A percentile compares a stretch with the other conserved stretches of the same genome.
These are phyloP conservation scores for Sapajus apella DNA, from an alignment of 2,113 vertebrate species.

Conservation along the genomic window DNA sequence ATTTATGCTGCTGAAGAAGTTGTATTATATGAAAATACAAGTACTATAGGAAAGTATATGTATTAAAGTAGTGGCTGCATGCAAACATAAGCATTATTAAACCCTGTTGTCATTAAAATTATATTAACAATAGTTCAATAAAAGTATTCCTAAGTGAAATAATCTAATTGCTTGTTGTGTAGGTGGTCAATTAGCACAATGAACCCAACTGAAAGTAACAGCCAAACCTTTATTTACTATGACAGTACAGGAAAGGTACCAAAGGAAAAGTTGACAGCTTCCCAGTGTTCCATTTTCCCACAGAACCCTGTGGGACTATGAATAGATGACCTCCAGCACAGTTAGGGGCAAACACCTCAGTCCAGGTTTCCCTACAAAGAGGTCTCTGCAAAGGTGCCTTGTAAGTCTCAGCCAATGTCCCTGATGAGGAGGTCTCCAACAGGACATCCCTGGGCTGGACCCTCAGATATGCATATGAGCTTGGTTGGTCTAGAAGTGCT, in stretches of 20 bases:
- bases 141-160: constrained; percentile 27
- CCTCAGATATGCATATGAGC: neutral
- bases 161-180: neutral
- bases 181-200: neutral
- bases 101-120: neutral
- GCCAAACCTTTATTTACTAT: neutral
- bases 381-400: neutral
- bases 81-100: constrained; percentile 41
- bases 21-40: no score
- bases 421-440: neutral
- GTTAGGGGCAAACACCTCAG: neutral
- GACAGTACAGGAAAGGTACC: neutral
- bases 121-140: neutral
- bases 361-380: neutral
- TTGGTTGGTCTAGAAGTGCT: neutral
- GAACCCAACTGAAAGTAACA: neutral
- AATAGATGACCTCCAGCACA: neutral
- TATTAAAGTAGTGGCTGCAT: neutral
- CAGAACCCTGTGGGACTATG: neutral
- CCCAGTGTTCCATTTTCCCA: neutral
- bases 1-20: constrained; percentile 24
- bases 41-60: neutral
- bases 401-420: no score
- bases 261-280: neutral
- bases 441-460: neutral